Evolutionary conservation across 2,888 invertebrate genomes (phyloP), one percentile per base, ranked within the genome.

Genomic region (Malachius bipustulatus): DNA sequence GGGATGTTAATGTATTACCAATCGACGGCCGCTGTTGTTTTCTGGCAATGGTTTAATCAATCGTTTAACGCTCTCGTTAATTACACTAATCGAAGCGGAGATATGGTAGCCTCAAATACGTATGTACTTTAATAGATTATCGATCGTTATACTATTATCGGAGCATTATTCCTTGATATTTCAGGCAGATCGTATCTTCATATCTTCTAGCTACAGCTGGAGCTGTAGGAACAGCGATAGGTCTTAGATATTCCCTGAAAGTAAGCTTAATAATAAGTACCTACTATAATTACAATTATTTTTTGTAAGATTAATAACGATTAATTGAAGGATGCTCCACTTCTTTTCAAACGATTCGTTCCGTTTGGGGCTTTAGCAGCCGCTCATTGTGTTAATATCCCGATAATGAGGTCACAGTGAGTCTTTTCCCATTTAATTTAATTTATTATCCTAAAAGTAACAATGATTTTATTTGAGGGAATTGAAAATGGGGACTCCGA

Each of bases 11-110:
- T 90, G 4, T 98, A 96, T 66, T 96, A 97, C 69, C 87, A 85
- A 63, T 77, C 88, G 3, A 87, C 84, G 4, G 75, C 83, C 2
- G 88, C 89, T 3, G 91, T 93, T 6, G 68, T 96, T 37, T 96
- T 97, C 66, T 98, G 97, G 97, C 98, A 64, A 59, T 87, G 85
- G 85, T 65, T 79, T 49, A 87, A 87, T 64, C 85, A 87, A 70
- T 84, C 96, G 9, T 98, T 97, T 67, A 99, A 98, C 63, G 97
- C 98, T 2, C 59, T 93, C 12, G 98, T 99, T 35, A 98, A 98
- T 69, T 98, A 96, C 62, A 93, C 96, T 16, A 98, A 98, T 63
- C 75, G 98, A 34, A 81, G 85, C 38, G 89, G 89, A 4, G 75
- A 80, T 43, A 74, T 79, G 14, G 75, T 78, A 3, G 70, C 87